Conservation (phyloP, 2,797 vertebrate genomes). For the Onychomys leucogaster region DNA sequence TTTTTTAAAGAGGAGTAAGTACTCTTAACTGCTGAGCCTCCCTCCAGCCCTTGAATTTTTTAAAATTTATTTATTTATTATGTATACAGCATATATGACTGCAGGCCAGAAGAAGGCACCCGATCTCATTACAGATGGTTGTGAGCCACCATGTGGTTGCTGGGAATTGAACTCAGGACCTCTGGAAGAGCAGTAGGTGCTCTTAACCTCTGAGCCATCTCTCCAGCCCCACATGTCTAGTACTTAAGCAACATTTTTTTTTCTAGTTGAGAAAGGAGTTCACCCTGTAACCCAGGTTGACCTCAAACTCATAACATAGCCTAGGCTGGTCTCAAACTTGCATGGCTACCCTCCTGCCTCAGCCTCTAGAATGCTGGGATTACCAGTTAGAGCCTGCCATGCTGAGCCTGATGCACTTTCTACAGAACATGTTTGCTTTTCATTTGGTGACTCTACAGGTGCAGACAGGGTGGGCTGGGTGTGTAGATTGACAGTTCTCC, state of each 20-base stretch:
- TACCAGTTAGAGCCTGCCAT: background rate
- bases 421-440: background rate
- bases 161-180: too few relatives aligned
- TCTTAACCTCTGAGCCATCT: too few relatives aligned
- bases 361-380: background rate
- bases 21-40: too few relatives aligned
- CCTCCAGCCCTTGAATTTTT: too few relatives aligned
- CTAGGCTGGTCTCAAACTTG: background rate
- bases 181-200: too few relatives aligned
- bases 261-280: background rate
- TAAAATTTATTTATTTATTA: too few relatives aligned
- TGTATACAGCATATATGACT: too few relatives aligned
- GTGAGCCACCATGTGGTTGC: too few relatives aligned
- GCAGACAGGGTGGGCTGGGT: background rate
- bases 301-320: background rate
- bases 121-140: too few relatives aligned
- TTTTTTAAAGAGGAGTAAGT: too few relatives aligned
- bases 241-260: background rate
- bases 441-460: background rate
- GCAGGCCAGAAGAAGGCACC: too few relatives aligned
- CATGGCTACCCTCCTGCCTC: background rate
- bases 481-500: background rate
- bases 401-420: too few relatives aligned
- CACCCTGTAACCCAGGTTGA: background rate
- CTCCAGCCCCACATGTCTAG: background rate